These are phyloP conservation scores for Pemphigus obesinymphae DNA, from an alignment of 1,140 invertebrate genomes.

Conservation along the genomic window DNA sequence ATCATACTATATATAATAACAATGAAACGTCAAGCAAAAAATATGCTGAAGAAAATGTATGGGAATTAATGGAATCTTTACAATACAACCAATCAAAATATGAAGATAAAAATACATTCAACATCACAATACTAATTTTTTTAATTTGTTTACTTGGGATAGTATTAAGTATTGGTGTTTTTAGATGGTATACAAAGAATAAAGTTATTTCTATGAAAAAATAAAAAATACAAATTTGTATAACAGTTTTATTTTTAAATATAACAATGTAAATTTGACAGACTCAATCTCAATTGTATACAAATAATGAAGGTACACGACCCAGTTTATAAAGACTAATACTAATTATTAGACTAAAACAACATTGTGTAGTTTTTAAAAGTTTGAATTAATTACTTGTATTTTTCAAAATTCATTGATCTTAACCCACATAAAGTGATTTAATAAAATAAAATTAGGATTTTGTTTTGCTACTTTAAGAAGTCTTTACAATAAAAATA, in stretches of 20 bases:
- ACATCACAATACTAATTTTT: neutral
- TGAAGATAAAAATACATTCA: neutral
- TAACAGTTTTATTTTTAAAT: neutral
- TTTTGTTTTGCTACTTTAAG: neutral
- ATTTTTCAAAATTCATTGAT: neutral
- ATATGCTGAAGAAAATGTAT: constrained; percentile 1
- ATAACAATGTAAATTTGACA: constrained; percentile 2
- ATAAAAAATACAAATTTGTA: neutral
- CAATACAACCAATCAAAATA: neutral
- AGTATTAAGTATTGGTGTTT: neutral
- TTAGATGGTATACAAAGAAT: neutral
- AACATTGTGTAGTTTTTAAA: neutral
- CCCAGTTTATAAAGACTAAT: neutral
- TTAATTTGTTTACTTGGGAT: neutral
- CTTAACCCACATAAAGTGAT: neutral
- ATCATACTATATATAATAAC: neutral
- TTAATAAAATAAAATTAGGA: neutral
- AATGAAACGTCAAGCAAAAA: neutral
- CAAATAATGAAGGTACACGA: neutral
- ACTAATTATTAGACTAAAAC: neutral
- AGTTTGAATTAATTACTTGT: neutral
- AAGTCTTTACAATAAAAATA: neutral
- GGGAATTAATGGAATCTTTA: constrained; percentile 14
- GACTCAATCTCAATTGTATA: neutral
- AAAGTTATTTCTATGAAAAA: neutral